These are phyloP conservation scores for Himalopsyche anomala DNA, from an alignment of 2,888 invertebrate genomes.

Conservation along the genomic window DNA sequence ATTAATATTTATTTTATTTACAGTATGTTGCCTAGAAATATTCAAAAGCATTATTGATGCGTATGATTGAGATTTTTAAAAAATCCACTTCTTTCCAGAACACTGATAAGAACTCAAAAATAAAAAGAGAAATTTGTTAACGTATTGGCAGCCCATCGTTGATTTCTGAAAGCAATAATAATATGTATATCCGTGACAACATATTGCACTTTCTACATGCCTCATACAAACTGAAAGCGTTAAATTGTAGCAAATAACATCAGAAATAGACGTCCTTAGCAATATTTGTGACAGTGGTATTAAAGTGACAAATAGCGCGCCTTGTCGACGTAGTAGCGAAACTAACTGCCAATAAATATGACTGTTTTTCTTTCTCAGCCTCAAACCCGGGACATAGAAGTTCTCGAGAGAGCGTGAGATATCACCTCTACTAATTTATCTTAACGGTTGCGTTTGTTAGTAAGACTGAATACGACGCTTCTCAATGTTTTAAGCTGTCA, in stretches of 20 bases:
- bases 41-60: too few species aligned
- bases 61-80: too few species aligned
- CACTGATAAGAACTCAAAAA: too few species aligned
- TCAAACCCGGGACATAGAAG: background rate
- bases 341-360: conserved; percentile 34
- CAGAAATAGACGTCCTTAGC: conserved; percentile 30
- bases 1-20: too few species aligned
- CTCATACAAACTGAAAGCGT: background rate
- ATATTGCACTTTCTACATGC: background rate
- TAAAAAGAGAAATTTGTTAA: too few species aligned
- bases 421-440: conserved; percentile 56
- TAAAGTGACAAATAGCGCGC: conserved; percentile 17
- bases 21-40: too few species aligned
- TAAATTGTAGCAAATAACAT: conserved; percentile 26
- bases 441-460: conserved; percentile 57
- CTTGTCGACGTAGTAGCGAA: background rate
- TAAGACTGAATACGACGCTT: background rate
- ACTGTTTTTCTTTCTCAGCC: conserved; percentile 20
- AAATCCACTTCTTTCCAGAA: too few species aligned
- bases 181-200: background rate
- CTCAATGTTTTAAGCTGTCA: background rate
- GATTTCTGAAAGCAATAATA: too few species aligned
- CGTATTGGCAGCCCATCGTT: too few species aligned
- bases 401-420: conserved; percentile 50
- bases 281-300: conserved; percentile 16